These are phyloP conservation scores for Microctenopoma lineatum DNA, from an alignment of 2,797 vertebrate genomes.

Conservation along the genomic window DNA sequence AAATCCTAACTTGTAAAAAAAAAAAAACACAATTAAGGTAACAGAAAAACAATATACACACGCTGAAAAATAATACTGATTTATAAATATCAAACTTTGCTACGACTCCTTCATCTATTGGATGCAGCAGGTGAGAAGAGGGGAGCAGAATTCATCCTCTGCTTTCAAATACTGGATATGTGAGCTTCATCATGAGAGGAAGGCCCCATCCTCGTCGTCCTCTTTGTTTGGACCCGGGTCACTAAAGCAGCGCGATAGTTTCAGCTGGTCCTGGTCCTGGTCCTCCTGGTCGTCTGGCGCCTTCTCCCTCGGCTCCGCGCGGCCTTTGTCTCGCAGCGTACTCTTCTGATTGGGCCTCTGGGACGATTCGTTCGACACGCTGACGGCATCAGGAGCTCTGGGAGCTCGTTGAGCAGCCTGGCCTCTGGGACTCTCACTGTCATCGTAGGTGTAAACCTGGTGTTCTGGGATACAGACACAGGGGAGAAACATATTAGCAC, in stretches of 20 bases:
- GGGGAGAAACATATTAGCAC: background rate
- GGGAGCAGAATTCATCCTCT: background rate
- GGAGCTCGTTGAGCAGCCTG: background rate
- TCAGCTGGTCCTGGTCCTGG: constrained; percentile 80
- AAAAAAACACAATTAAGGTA: background rate
- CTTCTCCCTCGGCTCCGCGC: constrained; percentile 25
- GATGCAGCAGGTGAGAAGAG: background rate
- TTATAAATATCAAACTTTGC: constrained; percentile 33
- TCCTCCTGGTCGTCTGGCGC: constrained; percentile 72
- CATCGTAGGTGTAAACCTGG: constrained; percentile 65
- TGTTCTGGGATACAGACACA: constrained; percentile 57
- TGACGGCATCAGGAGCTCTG: constrained; percentile 29
- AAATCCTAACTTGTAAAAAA: constrained; percentile 5
- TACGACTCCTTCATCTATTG: constrained; percentile 2
- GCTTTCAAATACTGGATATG: constrained; percentile 1
- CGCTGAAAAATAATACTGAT: constrained; percentile 11
- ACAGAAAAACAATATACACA: background rate
- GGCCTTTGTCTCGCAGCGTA: background rate
- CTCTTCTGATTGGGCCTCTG: constrained; percentile 25
- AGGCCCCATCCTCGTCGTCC: constrained; percentile 78
- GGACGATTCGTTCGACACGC: constrained; percentile 31
- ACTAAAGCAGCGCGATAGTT: constrained; percentile 87
- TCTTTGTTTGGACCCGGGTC: constrained; percentile 88
- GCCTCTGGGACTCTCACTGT: constrained; percentile 40
- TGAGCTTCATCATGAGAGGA: constrained; percentile 58